phyloP scores from a whole-genome alignment of 2,113 vertebrate genomes.

The Prunella fulvescens region DNA sequence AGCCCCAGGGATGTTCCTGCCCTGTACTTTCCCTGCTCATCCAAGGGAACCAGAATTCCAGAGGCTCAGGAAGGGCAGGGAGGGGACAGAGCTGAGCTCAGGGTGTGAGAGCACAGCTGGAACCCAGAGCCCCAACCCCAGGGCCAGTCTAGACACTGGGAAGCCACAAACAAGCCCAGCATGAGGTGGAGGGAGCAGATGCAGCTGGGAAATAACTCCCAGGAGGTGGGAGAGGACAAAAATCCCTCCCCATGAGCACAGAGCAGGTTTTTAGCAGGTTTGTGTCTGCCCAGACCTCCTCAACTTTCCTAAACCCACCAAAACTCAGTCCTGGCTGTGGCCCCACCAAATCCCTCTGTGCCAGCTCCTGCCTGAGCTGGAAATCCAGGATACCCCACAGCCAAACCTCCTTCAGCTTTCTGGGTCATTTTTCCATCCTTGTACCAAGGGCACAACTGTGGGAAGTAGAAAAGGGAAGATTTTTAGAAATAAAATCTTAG shows the following conservation, averaged over 20 bases:
- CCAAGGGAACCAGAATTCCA: not conserved
- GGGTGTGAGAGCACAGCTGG: not conserved
- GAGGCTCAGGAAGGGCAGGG: not conserved
- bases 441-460: not conserved
- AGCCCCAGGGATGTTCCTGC: not conserved
- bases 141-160: not conserved
- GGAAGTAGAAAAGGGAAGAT: not conserved
- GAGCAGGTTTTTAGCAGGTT: not conserved
- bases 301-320: not conserved
- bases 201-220: not conserved
- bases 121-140: not conserved
- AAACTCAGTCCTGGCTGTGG: not conserved
- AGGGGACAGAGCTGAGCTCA: accelerated
- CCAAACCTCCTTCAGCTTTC: not conserved
- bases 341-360: not conserved
- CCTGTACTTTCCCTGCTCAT: not conserved
- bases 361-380: not conserved
- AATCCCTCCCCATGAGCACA: not conserved
- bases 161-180: not conserved
- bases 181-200: not conserved
- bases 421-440: not conserved
- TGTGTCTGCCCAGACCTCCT: not conserved
- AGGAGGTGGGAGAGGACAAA: not conserved
- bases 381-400: not conserved
- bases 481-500: not conserved